Conservation (phyloP, 2,113 vertebrate species). For the Coregonus clupeaformis region DNA sequence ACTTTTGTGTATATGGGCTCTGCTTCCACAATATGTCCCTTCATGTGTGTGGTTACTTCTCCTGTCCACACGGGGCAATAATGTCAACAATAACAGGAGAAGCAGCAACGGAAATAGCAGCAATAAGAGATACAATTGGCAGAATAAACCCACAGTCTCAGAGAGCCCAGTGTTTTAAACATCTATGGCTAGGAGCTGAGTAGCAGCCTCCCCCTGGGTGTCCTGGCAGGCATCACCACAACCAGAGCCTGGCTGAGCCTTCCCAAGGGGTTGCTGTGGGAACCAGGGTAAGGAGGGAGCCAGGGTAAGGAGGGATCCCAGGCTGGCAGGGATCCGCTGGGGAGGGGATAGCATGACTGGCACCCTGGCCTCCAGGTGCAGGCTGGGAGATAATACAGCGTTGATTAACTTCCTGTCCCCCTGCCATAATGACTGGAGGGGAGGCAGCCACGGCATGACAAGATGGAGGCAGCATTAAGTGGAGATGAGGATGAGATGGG, state of each 20-base stretch:
- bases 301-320: constrained; percentile 41
- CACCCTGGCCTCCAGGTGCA: constrained; percentile 67
- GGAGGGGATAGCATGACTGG: constrained; percentile 47
- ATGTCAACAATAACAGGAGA: constrained; percentile 12
- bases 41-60: constrained; percentile 27
- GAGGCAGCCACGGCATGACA: constrained; percentile 55
- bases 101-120: constrained; percentile 16
- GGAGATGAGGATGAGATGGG: constrained; percentile 34
- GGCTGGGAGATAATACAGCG: constrained; percentile 64
- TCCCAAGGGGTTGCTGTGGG: constrained; percentile 37
- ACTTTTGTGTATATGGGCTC: constrained; percentile 33
- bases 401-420: constrained; percentile 69
- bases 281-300: background rate
- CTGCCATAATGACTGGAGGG: constrained; percentile 59
- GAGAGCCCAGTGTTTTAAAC: constrained; percentile 1
- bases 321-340: constrained; percentile 57
- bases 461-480: constrained; percentile 60
- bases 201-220: constrained; percentile 32
- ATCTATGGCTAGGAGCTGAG: constrained; percentile 3
- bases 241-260: too few relatives aligned
- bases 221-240: constrained; percentile 51
- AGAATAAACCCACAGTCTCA: constrained; percentile 12
- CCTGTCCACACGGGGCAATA: constrained; percentile 41
- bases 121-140: constrained; percentile 22
- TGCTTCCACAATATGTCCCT: constrained; percentile 11